A percentile compares a stretch with the other conserved stretches of the same genome.
Conservation (phyloP, 2,888 invertebrate genomes). For the Buathra laborator region DNA sequence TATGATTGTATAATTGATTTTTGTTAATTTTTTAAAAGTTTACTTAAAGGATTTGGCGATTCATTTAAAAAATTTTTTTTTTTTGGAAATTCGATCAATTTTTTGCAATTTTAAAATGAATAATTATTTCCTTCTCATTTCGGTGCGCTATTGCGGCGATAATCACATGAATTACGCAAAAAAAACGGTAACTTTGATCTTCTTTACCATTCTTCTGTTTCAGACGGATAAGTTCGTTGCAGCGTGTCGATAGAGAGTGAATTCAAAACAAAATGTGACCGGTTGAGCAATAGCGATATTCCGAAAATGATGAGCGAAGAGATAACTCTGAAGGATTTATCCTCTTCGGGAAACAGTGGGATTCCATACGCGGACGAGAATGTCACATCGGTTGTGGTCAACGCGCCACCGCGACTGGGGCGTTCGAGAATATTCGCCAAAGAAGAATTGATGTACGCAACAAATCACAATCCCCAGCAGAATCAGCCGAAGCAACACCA, state of each 20-base stretch:
- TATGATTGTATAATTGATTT: no score
- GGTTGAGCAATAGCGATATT: not conserved
- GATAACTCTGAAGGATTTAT: slow-evolving; percentile 68
- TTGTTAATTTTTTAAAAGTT: no score
- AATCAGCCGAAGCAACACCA: slow-evolving; percentile 1
- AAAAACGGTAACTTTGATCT: no score
- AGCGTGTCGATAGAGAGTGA: not conserved
- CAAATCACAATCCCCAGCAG: slow-evolving; percentile 35
- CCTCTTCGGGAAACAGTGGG: slow-evolving; percentile 67
- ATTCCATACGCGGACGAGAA: slow-evolving; percentile 77
- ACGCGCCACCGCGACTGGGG: slow-evolving; percentile 60
- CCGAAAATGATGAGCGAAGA: slow-evolving; percentile 73
- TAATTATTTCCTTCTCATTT: no score
- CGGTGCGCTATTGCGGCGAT: no score
- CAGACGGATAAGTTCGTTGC: slow-evolving; percentile 26
- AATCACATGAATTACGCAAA: no score
- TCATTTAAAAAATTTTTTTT: no score
- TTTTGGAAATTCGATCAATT: no score
- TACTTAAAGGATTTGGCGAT: no score
- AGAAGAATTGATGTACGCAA: slow-evolving; percentile 68
- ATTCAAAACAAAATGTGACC: slow-evolving; percentile 61
- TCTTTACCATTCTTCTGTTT: slow-evolving; percentile 44
- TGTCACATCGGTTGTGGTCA: slow-evolving; percentile 65
- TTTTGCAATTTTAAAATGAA: no score
- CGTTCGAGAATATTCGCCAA: slow-evolving; percentile 67